Conservation (phyloP, 2,797 vertebrate genomes). For the Micrastur ruficollis region DNA sequence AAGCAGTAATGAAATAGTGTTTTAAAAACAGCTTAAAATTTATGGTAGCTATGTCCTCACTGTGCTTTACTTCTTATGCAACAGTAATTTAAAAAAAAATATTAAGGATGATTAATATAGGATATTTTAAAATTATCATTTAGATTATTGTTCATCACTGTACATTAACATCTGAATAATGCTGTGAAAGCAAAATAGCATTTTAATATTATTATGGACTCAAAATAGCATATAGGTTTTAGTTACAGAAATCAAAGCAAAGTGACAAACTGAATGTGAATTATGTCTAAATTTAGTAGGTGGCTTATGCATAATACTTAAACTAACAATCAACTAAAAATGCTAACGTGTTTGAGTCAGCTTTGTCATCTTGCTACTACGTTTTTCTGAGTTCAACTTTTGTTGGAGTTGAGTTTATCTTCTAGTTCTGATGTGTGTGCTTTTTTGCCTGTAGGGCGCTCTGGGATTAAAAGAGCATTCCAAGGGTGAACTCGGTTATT, state of each 20-base stretch:
- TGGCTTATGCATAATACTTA: neutral
- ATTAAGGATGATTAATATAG: neutral
- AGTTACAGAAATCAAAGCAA: neutral
- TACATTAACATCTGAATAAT: neutral
- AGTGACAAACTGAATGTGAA: neutral
- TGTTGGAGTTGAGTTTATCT: neutral
- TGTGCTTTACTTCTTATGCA: neutral
- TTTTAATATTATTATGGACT: neutral
- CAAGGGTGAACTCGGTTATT: neutral
- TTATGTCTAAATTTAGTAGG: neutral
- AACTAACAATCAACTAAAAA: neutral
- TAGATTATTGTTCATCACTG: neutral
- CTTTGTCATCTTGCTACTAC: neutral
- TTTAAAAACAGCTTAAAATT: neutral
- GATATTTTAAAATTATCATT: neutral
- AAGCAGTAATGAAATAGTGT: neutral
- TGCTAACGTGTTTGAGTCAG: neutral
- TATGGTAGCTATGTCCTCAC: neutral
- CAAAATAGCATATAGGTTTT: neutral
- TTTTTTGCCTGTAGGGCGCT: neutral
- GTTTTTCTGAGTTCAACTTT: neutral
- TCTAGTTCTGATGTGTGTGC: neutral
- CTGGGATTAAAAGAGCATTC: neutral
- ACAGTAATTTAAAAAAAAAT: neutral
- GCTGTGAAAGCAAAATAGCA: neutral